Evolutionary conservation across 1,140 invertebrate genomes (phyloP).

Genomic region (Melanaphis sacchari): DNA sequence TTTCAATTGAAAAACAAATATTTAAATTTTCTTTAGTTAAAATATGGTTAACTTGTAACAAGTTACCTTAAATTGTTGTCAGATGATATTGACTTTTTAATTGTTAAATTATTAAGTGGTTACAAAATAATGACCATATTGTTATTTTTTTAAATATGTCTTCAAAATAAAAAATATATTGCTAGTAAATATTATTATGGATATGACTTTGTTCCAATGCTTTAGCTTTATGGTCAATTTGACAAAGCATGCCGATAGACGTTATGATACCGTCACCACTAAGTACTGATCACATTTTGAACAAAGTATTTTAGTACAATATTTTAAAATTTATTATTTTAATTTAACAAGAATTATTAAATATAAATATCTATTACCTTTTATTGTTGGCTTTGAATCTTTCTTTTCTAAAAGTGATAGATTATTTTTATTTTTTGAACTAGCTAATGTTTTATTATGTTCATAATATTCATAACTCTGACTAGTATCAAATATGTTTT

Average conservation of each 20-base stretch:
- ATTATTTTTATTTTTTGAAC: background rate
- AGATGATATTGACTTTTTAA: no score
- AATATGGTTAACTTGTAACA: no score
- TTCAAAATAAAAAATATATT: no score
- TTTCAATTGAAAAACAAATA: no score
- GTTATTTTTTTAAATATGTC: no score
- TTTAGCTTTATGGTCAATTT: background rate
- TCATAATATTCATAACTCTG: background rate
- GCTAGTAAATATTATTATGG: no score
- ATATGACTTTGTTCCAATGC: no score
- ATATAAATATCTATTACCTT: background rate
- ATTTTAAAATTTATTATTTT: background rate
- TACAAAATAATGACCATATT: no score
- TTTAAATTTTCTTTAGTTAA: no score
- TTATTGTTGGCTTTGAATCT: background rate
- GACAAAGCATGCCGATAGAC: background rate
- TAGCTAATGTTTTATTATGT: background rate
- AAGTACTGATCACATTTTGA: background rate
- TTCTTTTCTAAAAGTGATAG: background rate
- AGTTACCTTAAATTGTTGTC: no score
- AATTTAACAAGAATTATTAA: background rate
- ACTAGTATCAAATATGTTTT: background rate
- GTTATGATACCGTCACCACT: background rate
- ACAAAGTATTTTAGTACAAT: background rate
- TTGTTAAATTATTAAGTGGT: no score